Conservation (phyloP, 2,888 invertebrate species). For the Caenorhabditis angaria region DNA sequence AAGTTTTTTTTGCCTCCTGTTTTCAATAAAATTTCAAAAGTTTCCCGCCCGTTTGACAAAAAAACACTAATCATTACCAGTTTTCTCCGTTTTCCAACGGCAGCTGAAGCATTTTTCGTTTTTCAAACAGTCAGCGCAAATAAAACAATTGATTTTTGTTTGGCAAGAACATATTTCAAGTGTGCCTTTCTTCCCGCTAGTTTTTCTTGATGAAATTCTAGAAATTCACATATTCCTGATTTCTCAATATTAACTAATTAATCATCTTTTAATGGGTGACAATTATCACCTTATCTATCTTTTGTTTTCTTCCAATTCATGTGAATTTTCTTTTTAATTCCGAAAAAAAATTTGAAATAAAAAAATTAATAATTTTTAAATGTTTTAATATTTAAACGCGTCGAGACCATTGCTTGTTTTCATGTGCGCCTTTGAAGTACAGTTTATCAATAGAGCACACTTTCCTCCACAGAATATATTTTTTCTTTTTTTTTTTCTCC, state of each 20-base stretch:
- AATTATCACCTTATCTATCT: background rate
- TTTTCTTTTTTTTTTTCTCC: background rate
- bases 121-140: no score
- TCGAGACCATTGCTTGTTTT: background rate
- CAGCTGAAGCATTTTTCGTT: no score
- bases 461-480: background rate
- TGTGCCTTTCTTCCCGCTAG: background rate
- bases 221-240: no score
- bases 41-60: no score
- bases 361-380: no score
- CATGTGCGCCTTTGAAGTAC: background rate
- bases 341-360: no score
- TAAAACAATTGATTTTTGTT: no score
- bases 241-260: background rate
- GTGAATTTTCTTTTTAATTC: background rate
- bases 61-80: no score
- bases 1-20: background rate
- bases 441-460: background rate
- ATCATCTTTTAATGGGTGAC: slow-evolving; percentile 1
- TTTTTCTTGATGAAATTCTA: no score
- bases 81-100: no score
- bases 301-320: background rate
- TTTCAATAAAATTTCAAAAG: no score
- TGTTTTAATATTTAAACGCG: background rate
- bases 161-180: no score